phyloP scores from a whole-genome alignment of 2,113 vertebrate genomes.

The Glaucomys volans region DNA sequence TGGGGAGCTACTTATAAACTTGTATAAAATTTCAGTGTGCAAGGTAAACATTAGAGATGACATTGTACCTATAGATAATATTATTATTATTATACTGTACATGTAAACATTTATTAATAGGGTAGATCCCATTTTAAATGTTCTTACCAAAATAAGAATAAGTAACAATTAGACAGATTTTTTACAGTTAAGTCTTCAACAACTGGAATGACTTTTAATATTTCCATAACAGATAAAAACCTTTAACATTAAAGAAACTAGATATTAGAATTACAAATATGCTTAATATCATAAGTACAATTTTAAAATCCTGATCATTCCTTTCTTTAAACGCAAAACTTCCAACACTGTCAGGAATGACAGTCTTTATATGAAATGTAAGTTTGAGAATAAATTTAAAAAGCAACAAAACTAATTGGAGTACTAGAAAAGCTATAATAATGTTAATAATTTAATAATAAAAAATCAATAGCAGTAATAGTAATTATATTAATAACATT shows the following conservation, averaged over 20 bases:
- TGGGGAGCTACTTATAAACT: not conserved
- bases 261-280: not conserved
- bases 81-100: not conserved
- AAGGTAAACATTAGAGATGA: not conserved
- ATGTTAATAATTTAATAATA: not conserved
- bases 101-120: not conserved
- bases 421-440: not conserved
- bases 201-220: not conserved
- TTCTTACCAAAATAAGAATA: constrained; percentile 14
- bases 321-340: not conserved
- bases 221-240: not conserved
- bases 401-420: not conserved
- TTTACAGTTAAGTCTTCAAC: not conserved
- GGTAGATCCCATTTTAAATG: not conserved
- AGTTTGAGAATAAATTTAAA: not conserved
- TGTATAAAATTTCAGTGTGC: not conserved
- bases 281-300: not conserved
- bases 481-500: not conserved
- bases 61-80: not conserved
- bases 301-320: not conserved
- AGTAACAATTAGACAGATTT: not conserved
- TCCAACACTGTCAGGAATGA: not conserved
- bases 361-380: not conserved
- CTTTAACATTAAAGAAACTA: not conserved
- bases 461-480: not conserved